Evolutionary conservation across 2,888 invertebrate species (phyloP).

Genomic region (Ectropis crepuscularia): DNA sequence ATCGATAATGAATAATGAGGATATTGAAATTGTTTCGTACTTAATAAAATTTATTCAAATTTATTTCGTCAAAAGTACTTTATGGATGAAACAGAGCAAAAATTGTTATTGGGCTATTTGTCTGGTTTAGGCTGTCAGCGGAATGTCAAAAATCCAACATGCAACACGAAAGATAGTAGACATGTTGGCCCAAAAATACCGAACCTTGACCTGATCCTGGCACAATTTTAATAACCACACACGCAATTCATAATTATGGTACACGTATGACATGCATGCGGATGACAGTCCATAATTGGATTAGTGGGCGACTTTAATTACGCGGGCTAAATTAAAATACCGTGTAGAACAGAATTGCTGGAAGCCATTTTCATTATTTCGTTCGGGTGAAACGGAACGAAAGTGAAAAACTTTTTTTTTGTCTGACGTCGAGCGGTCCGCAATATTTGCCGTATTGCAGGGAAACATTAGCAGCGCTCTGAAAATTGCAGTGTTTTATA

Average conservation of each 20-base stretch:
- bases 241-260: slow-evolving; percentile 51
- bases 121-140: too few species aligned
- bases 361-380: slow-evolving; percentile 25
- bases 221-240: slow-evolving; percentile 48
- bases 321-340: slow-evolving; percentile 26
- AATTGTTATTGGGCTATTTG: too few species aligned
- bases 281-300: slow-evolving; percentile 37
- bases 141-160: too few species aligned
- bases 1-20: too few species aligned
- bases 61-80: too few species aligned
- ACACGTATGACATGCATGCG: slow-evolving; percentile 28
- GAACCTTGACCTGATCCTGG: slow-evolving; percentile 42
- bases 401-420: slow-evolving; percentile 6
- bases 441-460: slow-evolving; percentile 22
- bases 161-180: too few species aligned
- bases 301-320: slow-evolving; percentile 35
- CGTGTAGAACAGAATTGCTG: slow-evolving; percentile 24
- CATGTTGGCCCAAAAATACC: not conserved
- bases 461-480: too few species aligned
- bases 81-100: too few species aligned
- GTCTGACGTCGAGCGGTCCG: slow-evolving; percentile 5
- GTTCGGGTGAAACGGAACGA: slow-evolving; percentile 9
- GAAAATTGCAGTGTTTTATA: too few species aligned
- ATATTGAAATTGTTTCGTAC: too few species aligned
- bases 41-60: too few species aligned